Percentiles rank a stretch among this genome's conserved stretches.
Conservation (phyloP, 2,888 invertebrate genomes). For the Phasia obesa region DNA sequence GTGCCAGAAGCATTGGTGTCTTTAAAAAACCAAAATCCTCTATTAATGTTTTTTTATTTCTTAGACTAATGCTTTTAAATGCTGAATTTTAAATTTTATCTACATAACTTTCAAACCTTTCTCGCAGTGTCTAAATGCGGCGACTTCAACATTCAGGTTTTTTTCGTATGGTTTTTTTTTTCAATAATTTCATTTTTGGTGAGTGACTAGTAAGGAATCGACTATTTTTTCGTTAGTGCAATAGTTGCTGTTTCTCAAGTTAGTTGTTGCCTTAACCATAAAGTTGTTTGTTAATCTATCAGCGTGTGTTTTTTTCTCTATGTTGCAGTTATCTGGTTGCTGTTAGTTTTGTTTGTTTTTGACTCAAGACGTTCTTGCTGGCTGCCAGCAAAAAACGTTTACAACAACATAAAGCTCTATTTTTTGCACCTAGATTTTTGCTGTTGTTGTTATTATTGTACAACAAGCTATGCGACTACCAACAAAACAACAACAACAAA, state of each 20-base stretch:
- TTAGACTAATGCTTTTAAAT: too few species aligned
- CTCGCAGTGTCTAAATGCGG: constrained; percentile 44
- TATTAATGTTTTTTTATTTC: too few species aligned
- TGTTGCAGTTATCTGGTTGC: constrained; percentile 66
- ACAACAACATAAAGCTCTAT: constrained; percentile 48
- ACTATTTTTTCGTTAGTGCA: constrained; percentile 15
- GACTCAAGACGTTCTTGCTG: constrained; percentile 60
- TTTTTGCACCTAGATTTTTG: constrained; percentile 50
- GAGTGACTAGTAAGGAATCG: constrained; percentile 52
- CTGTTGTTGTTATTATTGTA: background rate
- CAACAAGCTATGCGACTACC: constrained; percentile 6
- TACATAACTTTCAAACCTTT: constrained; percentile 19
- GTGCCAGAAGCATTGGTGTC: too few species aligned
- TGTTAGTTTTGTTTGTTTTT: constrained; percentile 68
- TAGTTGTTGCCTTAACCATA: constrained; percentile 40
- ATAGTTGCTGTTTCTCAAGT: constrained; percentile 26
- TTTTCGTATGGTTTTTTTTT: constrained; percentile 19
- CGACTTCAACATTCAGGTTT: constrained; percentile 48
- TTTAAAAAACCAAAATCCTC: too few species aligned
- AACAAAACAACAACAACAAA: constrained; percentile 20
- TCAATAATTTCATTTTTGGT: constrained; percentile 52
- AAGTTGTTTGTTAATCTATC: constrained; percentile 11
- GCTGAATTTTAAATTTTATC: background rate
- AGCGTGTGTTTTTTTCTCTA: constrained; percentile 3
- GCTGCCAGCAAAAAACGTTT: constrained; percentile 39